Evolutionary conservation across 2,888 invertebrate genomes (phyloP).

Genomic region (Embidobia sp.): DNA sequence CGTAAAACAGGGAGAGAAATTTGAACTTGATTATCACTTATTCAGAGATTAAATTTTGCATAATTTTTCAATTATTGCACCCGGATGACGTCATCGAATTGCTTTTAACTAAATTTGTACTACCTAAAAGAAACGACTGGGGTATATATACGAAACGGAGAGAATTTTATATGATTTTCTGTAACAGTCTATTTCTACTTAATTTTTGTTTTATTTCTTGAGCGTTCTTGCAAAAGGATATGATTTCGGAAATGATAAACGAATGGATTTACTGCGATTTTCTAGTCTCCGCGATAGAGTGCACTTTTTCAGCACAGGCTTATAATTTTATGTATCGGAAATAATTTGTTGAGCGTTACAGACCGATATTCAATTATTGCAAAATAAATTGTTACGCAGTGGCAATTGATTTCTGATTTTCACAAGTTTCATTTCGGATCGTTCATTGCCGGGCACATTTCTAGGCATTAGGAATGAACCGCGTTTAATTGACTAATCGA

Average conservation of each 20-base stretch:
- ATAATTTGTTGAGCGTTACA: slow-evolving; percentile 5
- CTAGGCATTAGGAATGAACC: slow-evolving; percentile 19
- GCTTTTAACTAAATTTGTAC: too few species aligned
- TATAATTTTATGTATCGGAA: not conserved
- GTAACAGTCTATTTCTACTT: too few species aligned
- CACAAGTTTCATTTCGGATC: not conserved
- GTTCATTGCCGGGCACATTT: not conserved
- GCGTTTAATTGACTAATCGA: slow-evolving; percentile 16
- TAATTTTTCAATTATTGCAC: too few species aligned
- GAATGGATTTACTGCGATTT: slow-evolving; percentile 1
- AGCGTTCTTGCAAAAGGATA: not conserved
- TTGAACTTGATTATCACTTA: too few species aligned
- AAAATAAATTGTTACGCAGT: not conserved
- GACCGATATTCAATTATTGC: not conserved
- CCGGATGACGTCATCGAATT: too few species aligned
- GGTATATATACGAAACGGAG: too few species aligned
- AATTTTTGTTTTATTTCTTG: not conserved
- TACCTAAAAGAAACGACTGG: too few species aligned
- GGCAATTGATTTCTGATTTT: slow-evolving; percentile 3
- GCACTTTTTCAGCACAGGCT: too few species aligned
- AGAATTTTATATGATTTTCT: too few species aligned
- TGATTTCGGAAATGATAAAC: slow-evolving; percentile 2
- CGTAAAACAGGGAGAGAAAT: too few species aligned
- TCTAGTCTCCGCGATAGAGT: too few species aligned
- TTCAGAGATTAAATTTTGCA: too few species aligned